Evolutionary conservation across 2,113 vertebrate species (phyloP).

Genomic region (Lota lota): DNA sequence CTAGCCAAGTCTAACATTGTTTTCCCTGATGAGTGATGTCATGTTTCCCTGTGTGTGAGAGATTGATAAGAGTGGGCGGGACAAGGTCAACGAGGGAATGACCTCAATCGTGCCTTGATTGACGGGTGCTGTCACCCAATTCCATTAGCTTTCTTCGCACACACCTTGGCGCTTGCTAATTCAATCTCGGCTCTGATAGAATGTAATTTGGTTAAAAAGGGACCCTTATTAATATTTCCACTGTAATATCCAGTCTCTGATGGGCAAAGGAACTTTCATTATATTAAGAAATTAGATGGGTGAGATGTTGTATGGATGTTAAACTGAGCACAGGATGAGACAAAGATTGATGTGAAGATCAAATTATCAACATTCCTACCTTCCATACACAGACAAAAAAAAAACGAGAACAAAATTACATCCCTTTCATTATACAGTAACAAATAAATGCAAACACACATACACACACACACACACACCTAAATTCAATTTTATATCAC

Average conservation of each 20-base stretch:
- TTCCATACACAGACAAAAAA: slow-evolving; percentile 22
- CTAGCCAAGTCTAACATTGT: slow-evolving; percentile 17
- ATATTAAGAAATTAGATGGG: slow-evolving; percentile 62
- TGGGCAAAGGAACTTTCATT: slow-evolving; percentile 68
- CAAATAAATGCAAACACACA: background rate
- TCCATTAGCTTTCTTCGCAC: slow-evolving; percentile 63
- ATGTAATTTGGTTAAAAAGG: slow-evolving; percentile 73
- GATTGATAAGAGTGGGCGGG: slow-evolving; percentile 44
- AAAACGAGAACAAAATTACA: background rate
- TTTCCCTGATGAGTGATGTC: slow-evolving; percentile 11
- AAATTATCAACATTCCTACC: slow-evolving; percentile 48
- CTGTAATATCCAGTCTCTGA: slow-evolving; percentile 68
- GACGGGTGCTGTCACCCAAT: slow-evolving; percentile 67
- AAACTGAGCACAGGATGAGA: slow-evolving; percentile 34
- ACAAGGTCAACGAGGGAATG: slow-evolving; percentile 45
- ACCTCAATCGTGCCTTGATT: slow-evolving; percentile 57
- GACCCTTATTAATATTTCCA: slow-evolving; percentile 72
- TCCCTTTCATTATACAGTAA: background rate
- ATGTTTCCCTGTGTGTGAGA: slow-evolving; percentile 17
- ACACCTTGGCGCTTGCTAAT: slow-evolving; percentile 70
- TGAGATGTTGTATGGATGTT: slow-evolving; percentile 41
- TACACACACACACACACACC: no score
- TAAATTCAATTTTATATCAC: no score
- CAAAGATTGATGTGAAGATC: slow-evolving; percentile 57
- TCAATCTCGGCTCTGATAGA: slow-evolving; percentile 66